A percentile compares a stretch with the other conserved stretches of the same genome.
These are phyloP conservation scores for Theristicus caerulescens DNA, from an alignment of 2,113 vertebrate genomes.

Conservation along the genomic window DNA sequence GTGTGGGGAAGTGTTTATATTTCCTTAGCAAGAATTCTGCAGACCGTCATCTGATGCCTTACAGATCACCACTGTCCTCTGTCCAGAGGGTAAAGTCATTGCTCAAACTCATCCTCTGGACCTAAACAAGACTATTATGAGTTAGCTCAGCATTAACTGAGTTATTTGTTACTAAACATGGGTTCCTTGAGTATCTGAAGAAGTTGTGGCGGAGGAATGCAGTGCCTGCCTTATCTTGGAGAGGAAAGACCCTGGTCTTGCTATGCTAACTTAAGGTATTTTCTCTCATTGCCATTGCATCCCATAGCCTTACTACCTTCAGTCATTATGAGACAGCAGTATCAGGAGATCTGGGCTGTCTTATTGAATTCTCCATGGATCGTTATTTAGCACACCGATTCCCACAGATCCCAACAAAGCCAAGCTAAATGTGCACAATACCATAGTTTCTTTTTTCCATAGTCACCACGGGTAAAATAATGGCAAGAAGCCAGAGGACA, in stretches of 20 bases:
- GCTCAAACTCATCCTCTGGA: not conserved
- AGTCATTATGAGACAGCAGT: not conserved
- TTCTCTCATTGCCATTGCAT: not conserved
- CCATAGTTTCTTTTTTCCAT: not conserved
- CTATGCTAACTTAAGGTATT: not conserved
- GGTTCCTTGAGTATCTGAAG: not conserved
- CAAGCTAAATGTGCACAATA: not conserved
- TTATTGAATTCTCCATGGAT: not conserved
- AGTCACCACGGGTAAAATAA: not conserved
- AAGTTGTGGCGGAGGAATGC: not conserved
- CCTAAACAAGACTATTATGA: not conserved
- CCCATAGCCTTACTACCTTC: not conserved
- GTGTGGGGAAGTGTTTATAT: not conserved
- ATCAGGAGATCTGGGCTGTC: not conserved
- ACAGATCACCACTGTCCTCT: not conserved
- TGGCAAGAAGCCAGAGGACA: not conserved
- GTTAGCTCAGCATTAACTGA: not conserved
- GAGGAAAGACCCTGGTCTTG: not conserved
- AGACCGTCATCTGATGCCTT: not conserved
- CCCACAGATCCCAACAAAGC: not conserved
- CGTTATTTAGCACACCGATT: not conserved
- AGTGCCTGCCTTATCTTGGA: not conserved
- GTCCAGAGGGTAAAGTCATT: not conserved
- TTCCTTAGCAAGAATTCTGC: not conserved
- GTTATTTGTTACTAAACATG: not conserved